phyloP scores from a whole-genome alignment of 1,140 invertebrate species.

The Lutraria rhynchaena region DNA sequence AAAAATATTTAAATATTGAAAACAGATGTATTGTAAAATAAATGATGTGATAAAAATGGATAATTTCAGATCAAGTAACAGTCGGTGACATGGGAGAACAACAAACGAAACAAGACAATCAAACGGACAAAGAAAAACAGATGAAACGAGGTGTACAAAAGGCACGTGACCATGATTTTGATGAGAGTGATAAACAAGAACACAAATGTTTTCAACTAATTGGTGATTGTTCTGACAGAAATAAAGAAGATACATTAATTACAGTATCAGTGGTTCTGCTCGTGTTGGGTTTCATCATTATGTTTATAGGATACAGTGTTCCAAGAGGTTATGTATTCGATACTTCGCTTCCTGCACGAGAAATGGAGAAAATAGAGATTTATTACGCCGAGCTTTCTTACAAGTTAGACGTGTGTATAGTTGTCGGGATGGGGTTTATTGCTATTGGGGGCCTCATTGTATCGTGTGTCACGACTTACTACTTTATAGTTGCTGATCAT shows the following conservation, averaged over 20 bases:
- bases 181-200: too few relatives aligned
- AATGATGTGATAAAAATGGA: too few relatives aligned
- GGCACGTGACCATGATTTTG: too few relatives aligned
- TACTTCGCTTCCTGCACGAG: constrained; percentile 41
- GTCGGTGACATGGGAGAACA: too few relatives aligned
- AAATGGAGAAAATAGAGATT: constrained; percentile 57
- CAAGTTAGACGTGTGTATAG: constrained; percentile 43
- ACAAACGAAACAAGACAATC: too few relatives aligned
- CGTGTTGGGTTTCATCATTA: constrained; percentile 34
- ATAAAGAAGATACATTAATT: constrained; percentile 31
- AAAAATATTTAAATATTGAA: too few relatives aligned
- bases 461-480: constrained; percentile 13
- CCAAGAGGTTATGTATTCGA: constrained; percentile 53
- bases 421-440: constrained; percentile 55
- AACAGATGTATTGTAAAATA: too few relatives aligned
- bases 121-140: too few relatives aligned
- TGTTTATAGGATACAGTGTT: constrained; percentile 33
- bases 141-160: too few relatives aligned
- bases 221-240: not conserved
- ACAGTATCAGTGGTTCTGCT: constrained; percentile 36
- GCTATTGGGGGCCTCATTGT: constrained; percentile 37
- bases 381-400: constrained; percentile 38
- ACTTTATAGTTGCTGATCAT: not conserved
- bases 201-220: too few relatives aligned
- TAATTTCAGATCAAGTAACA: too few relatives aligned